phyloP scores from a whole-genome alignment of 2,797 vertebrate genomes.

The Paguma larvata region DNA sequence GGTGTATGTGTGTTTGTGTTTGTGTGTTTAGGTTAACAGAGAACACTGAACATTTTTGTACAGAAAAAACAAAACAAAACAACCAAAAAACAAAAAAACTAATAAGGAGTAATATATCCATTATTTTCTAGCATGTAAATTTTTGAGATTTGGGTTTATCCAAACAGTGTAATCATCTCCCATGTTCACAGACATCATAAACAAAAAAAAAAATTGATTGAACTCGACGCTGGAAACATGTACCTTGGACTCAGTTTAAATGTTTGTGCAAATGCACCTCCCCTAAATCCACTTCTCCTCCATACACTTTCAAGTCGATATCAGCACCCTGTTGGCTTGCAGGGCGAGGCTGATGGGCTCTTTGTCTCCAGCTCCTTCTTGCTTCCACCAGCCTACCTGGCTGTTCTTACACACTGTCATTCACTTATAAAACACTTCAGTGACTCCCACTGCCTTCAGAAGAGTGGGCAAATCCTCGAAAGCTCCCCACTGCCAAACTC shows the following conservation, averaged over 20 bases:
- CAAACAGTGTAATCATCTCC: background rate
- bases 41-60: background rate
- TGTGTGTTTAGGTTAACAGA: background rate
- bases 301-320: background rate
- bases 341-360: background rate
- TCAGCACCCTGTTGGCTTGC: background rate
- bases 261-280: background rate
- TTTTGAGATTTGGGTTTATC: background rate
- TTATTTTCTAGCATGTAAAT: background rate
- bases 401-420: background rate
- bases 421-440: background rate
- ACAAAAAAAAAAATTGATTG: constrained; percentile 2
- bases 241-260: background rate
- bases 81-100: background rate
- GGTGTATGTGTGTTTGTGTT: background rate
- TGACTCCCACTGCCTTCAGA: background rate
- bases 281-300: background rate
- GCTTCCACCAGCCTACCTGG: background rate
- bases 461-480: background rate
- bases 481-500: background rate
- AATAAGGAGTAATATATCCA: background rate
- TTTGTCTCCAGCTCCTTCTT: background rate
- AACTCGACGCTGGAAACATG: background rate
- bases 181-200: background rate
- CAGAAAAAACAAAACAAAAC: background rate